Base-by-base conservation (phyloP, 2,797 vertebrate genomes). In the Neoniphon sammara region DNA sequence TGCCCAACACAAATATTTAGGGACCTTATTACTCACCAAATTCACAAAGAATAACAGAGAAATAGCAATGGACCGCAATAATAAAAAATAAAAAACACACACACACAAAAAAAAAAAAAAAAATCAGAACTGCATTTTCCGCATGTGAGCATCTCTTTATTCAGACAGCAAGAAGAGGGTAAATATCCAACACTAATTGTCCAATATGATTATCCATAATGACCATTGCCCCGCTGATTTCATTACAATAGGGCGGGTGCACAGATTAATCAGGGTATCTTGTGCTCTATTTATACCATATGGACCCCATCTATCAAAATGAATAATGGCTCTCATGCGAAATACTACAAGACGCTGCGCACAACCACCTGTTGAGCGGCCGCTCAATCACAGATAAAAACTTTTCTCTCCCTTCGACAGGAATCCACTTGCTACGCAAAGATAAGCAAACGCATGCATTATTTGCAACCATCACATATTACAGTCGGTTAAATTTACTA, bases 341-440 rank as follows among this genome's bases (percentile, higher is more conserved):
- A 83, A 82, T n/a, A 59, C 64, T 53, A 30, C 50, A 31, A 49
- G 66, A 73, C 53, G 4, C n/a, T 58, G 79, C 12, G 53, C 46
- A 58, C 5, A 39, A 11, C 15, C 80, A 90, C 88, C 88, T 90
- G 90, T 89, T 81, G 87, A 78, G 34, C 56, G 12, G 20, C 63
- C 5, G 55, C 21, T 39, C 7, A 47, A 36, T 30, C 49, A 8
- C n/a, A 9, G 46, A 0, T 0, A 11, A 1, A 61, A 85, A 86
- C 80, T 80, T 82, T 78, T 0, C 14, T 44, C 14, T 44, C 14
- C 3, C 42, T 1, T 5, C 14, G 42, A 3, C 4, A 44, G 42
- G 42, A 12, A 11, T 39, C 8, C 36, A 39, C 7, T 12, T 12
- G 36, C 36, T 39, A 39, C 36, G 36, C 14, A 15, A 44, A 5